Conservation (phyloP, 2,113 vertebrate species). For the Laterallus jamaicensis region DNA sequence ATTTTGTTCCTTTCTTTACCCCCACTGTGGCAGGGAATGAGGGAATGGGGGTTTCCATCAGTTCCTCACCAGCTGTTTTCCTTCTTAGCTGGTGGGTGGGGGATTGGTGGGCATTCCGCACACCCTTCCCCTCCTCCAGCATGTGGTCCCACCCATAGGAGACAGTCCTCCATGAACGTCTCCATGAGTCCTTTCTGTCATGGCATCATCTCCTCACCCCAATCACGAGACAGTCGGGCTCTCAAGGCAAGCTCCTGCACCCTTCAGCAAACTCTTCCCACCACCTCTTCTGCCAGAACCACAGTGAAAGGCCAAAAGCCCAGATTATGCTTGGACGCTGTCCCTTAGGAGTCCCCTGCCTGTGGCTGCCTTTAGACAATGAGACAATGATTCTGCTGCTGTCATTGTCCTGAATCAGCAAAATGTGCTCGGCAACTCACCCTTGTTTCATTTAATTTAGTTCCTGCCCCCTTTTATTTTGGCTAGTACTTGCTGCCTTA, state of each 20-base stretch:
- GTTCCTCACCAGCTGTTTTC: no score
- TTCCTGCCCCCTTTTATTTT: neutral
- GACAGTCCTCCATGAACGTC: no score
- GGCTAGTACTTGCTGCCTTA: neutral
- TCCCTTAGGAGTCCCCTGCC: neutral
- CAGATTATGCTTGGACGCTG: neutral
- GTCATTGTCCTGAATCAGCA: constrained; percentile 8
- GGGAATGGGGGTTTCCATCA: no score
- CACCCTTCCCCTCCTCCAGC: no score
- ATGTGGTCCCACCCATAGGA: no score
- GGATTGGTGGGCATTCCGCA: no score
- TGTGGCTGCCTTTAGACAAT: neutral
- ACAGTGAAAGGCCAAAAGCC: neutral
- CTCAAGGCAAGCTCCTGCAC: neutral
- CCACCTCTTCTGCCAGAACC: neutral
- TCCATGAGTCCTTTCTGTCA: no score
- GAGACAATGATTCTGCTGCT: neutral
- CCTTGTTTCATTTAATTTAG: neutral
- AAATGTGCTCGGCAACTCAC: neutral
- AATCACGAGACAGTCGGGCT: neutral
- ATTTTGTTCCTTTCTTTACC: no score
- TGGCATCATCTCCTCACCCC: no score
- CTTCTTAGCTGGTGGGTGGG: no score
- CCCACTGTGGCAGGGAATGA: no score
- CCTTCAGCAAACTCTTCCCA: neutral